Conservation (phyloP, 2,888 invertebrate genomes). For the Callimorpha dominula region DNA sequence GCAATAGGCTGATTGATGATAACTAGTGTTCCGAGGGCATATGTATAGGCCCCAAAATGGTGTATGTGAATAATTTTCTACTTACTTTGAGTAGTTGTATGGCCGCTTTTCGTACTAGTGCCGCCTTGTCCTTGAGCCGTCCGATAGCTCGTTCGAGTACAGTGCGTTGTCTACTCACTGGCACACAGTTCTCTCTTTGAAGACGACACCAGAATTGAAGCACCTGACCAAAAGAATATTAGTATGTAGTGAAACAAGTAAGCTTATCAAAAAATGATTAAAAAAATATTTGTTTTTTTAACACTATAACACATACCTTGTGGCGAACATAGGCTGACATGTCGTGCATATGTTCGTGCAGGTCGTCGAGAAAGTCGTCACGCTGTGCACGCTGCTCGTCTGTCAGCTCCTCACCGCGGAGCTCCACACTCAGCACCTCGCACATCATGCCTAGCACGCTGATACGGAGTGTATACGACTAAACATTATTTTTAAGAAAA, state of each 20-base stretch:
- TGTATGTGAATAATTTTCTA: background rate
- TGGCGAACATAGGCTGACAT: conserved; percentile 94
- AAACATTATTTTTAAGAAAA: background rate
- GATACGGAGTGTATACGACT: conserved; percentile 91
- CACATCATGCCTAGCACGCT: conserved; percentile 94
- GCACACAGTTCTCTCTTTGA: conserved; percentile 92
- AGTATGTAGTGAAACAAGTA: background rate
- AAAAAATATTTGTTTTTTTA: too few relatives aligned
- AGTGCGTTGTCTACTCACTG: conserved; percentile 89
- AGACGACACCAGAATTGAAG: conserved; percentile 94
- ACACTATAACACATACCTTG: conserved; percentile 84
- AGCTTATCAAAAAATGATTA: too few relatives aligned
- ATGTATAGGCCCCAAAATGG: too few relatives aligned
- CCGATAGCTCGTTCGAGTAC: conserved; percentile 90
- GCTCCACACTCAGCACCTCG: conserved; percentile 90
- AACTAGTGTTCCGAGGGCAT: too few relatives aligned
- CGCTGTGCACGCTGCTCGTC: conserved; percentile 89
- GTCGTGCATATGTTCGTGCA: conserved; percentile 95
- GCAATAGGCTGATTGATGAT: too few relatives aligned
- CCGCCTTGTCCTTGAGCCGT: conserved; percentile 93
- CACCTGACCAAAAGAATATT: conserved; percentile 67
- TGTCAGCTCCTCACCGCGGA: conserved; percentile 91
- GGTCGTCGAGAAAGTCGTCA: conserved; percentile 92
- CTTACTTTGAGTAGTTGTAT: conserved; percentile 90
- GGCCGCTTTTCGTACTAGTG: conserved; percentile 94